Evolutionary conservation across 2,113 vertebrate genomes (phyloP), one percentile per base, ranked within the genome.

Genomic region (Sminthopsis crassicaudata): DNA sequence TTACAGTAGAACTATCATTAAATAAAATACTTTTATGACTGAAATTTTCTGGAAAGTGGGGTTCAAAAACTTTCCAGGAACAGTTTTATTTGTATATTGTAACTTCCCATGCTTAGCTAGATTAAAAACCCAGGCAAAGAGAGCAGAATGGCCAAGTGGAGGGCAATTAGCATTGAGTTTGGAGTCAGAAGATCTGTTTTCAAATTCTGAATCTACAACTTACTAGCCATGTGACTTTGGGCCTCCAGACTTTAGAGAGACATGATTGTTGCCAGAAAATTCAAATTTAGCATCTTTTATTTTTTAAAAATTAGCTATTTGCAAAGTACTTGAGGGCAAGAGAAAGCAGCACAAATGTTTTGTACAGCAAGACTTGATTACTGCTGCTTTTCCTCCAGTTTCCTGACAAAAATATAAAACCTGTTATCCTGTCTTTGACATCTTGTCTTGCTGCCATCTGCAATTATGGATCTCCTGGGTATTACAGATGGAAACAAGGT

Each of bases 21-120:
- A 3, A 89, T 57, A 67, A 89, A 93, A 92, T 2, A 67, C 91
- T 96, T 23, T 19, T 95, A 76, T 46, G 93, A 91, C 46, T 93
- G 93, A 53, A 24, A 88, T 96, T 96, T 97, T 94, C 95, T 96
- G 93, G 94, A 94, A 92, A 94, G 55, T 97, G 96, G 89, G 90
- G 93, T 54, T 95, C 95, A 90, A 93, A 84, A 84, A 42, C 67
- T 84, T 84, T 84, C 67, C n/a, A 84, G 67, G 67, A 84, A 84
- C 16, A 42, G 67, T 22, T 84, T 84, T 84, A 84, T 84, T 84
- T 42, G 67, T 6, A 84, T 84, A 84, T 42, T 84, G 16, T 84
- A 84, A 84, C 67, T 84, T 84, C 67, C 30, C 67, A 84, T n/a
- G 42, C 16, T 84, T 84, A 84, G n/a, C 67, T 84, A 84, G 67